Conservation (phyloP, 2,888 invertebrate genomes). For the Drosophila falleni region DNA sequence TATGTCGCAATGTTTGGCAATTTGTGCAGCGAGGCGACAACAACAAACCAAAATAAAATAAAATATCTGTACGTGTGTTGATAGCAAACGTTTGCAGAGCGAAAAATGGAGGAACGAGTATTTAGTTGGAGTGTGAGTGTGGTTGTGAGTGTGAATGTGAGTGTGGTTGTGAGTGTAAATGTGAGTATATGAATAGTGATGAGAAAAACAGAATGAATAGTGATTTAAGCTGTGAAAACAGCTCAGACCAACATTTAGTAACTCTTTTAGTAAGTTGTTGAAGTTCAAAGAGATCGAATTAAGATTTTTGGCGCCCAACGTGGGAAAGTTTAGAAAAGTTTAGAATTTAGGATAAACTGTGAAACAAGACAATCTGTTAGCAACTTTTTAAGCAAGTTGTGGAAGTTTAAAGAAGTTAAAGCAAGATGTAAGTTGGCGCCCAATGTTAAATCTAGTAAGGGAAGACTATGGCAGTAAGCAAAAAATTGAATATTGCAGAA, state of each 20-base stretch:
- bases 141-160: neutral
- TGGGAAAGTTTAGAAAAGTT: neutral
- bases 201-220: conserved; percentile 33
- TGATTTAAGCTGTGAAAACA: conserved; percentile 25
- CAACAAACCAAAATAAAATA: conserved; percentile 40
- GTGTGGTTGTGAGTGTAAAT: conserved; percentile 10
- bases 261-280: neutral
- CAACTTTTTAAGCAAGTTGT: neutral
- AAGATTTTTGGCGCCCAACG: neutral
- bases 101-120: neutral
- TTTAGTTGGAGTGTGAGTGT: neutral
- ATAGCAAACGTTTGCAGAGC: conserved; percentile 39
- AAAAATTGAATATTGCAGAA: neutral
- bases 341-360: too few relatives aligned
- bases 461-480: too few relatives aligned
- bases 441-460: neutral
- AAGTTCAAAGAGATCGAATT: neutral
- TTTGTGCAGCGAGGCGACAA: conserved; percentile 67
- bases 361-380: neutral
- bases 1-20: conserved; percentile 73
- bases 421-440: neutral
- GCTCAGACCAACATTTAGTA: neutral
- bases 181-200: conserved; percentile 9
- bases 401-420: neutral
- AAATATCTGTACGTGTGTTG: conserved; percentile 57